A percentile compares a stretch with the other conserved stretches of the same genome.
phyloP scores from a whole-genome alignment of 2,888 invertebrate species.

The Eurytoma californica region DNA sequence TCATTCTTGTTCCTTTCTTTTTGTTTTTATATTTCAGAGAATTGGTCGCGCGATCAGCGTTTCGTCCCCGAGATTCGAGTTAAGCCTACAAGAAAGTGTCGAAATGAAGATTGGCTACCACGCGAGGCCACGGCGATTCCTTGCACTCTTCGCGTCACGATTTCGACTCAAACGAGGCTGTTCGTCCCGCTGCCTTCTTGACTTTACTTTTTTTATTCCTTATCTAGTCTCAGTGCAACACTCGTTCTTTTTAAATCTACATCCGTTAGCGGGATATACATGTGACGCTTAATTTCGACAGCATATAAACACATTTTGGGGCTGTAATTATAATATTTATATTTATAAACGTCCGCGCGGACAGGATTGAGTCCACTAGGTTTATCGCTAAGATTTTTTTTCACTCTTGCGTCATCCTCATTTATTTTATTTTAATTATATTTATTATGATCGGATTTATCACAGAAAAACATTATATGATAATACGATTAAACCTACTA shows the following conservation, averaged over 20 bases:
- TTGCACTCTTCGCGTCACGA: too few relatives aligned
- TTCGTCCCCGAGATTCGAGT: conserved; percentile 43
- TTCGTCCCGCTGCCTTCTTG: too few relatives aligned
- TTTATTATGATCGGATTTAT: conserved; percentile 68
- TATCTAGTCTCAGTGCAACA: too few relatives aligned
- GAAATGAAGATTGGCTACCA: conserved; percentile 43
- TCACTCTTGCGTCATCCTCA: conserved; percentile 14
- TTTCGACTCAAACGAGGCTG: too few relatives aligned
- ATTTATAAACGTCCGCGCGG: conserved; percentile 48
- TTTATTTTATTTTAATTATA: conserved; percentile 42
- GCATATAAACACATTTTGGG: conserved; percentile 48
- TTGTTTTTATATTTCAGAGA: conserved; percentile 34
- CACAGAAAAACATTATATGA: conserved; percentile 73
- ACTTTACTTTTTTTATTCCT: not conserved
- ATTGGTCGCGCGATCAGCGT: conserved; percentile 59
- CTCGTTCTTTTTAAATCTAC: conserved; percentile 14
- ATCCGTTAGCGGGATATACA: conserved; percentile 34
- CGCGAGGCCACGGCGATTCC: conserved; percentile 15
- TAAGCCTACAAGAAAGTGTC: conserved; percentile 39
- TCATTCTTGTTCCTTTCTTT: not conserved
- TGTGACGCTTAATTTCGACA: conserved; percentile 38
- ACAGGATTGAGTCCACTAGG: conserved; percentile 41
- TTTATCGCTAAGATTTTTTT: conserved; percentile 37
- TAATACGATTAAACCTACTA: conserved; percentile 61
- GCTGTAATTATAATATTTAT: conserved; percentile 38